Evolutionary conservation across 2,888 invertebrate genomes (phyloP).

Genomic region (Syritta pipiens): DNA sequence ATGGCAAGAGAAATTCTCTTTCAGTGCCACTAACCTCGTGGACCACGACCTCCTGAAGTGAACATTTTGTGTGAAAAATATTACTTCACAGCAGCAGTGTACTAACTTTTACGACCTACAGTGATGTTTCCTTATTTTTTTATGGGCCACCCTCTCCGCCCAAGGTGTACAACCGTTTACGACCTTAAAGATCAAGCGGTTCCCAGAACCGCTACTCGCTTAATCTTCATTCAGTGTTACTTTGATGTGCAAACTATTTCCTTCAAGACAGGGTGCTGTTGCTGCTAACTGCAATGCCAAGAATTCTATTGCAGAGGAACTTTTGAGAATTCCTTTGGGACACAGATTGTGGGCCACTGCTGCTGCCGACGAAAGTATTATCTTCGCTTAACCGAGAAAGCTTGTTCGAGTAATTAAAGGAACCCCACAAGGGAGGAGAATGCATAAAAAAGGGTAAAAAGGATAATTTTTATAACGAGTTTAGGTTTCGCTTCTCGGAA

Average conservation of each 20-base stretch:
- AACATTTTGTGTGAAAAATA: background rate
- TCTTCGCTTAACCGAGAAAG: conserved; percentile 12
- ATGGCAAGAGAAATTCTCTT: too few species aligned
- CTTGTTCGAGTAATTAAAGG: conserved; percentile 18
- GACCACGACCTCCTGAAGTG: background rate
- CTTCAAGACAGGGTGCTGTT: too few species aligned
- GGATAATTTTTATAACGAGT: too few species aligned
- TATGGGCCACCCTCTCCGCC: too few species aligned
- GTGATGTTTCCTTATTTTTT: background rate
- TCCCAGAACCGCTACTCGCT: too few species aligned
- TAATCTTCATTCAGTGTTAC: too few species aligned
- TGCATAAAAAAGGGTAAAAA: too few species aligned
- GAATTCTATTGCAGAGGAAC: background rate
- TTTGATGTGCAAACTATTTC: too few species aligned
- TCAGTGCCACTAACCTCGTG: too few species aligned
- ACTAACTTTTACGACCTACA: background rate
- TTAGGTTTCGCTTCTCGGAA: too few species aligned
- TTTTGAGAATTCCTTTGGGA: background rate
- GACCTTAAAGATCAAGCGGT: too few species aligned
- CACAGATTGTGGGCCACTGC: background rate
- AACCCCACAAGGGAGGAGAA: background rate
- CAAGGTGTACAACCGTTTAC: too few species aligned
- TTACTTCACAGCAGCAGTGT: background rate
- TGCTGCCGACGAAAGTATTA: background rate
- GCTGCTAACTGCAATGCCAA: background rate